Base-by-base conservation (phyloP, 2,113 vertebrate genomes). In the Choloepus hoffmanni region DNA sequence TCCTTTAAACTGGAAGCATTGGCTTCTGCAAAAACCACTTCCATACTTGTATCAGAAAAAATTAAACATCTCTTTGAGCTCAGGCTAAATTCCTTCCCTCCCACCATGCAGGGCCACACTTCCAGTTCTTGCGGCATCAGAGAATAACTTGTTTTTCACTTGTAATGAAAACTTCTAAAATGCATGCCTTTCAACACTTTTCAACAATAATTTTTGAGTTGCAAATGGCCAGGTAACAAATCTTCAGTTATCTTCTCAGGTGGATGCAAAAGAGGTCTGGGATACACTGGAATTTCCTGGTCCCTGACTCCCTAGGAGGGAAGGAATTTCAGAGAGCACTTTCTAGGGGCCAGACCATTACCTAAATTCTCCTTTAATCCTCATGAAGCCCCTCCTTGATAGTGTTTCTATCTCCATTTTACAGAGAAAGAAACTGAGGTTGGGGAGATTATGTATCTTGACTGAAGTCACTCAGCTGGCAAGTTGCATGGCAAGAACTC, bases 1-100 rank as follows among this genome's bases (percentile, higher is more conserved):
- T 74, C 2, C 85, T 88, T 63, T 85, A 74, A 89, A 74, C 74
- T 67, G 24, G 94, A 55, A 84, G 24, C 36, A 58, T 14, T 81
- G 26, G 43, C 36, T 24, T 81, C 58, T 94, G 70, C 81, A 50
- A 63, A 78, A 93, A 78, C 63, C 83, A 84, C 70, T 95, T 91
- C 45, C 73, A 36, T 83, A 95, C 92, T 26, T 95, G 36, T 74
- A 63, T 36, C 36, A 89, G 60, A 70, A 85, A 62, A 26, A 76
- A 83, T 68, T 81, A 73, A 81, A 76, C 83, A 40, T 89, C 67
- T 96, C 81, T 89, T 73, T 33, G 88, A 95, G 63, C 30, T 60
- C 19, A 60, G 58, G 58, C 58, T 60, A 23, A 55, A 55, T 15
- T 19, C 58, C 5, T 7, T 36, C 7, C 76, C 14, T 48, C 63